phyloP scores from a whole-genome alignment of 2,113 vertebrate species.

The Chroicocephalus ridibundus region DNA sequence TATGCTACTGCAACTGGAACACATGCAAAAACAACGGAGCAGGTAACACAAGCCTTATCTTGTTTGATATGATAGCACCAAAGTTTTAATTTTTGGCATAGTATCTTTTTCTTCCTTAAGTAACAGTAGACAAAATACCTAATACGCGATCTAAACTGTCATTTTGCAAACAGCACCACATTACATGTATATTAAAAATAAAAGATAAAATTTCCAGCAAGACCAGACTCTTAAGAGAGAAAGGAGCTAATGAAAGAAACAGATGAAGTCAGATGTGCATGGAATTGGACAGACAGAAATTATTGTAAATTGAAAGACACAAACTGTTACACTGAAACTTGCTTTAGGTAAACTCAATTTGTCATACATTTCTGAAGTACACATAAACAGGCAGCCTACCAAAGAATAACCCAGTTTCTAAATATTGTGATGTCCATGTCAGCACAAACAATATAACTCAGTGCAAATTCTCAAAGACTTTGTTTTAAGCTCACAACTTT shows the following conservation, averaged over 20 bases:
- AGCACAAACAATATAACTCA: neutral
- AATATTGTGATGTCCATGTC: neutral
- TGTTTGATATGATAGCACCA: neutral
- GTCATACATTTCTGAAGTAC: neutral
- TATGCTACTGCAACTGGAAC: neutral
- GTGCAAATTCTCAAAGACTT: neutral
- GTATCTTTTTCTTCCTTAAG: neutral
- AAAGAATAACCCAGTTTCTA: neutral
- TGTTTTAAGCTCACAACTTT: neutral
- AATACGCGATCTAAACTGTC: neutral
- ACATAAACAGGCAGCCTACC: neutral
- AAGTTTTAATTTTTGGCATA: neutral
- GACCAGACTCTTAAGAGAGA: neutral
- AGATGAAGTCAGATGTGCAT: neutral
- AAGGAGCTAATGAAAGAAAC: neutral
- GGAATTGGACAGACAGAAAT: neutral
- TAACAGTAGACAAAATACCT: neutral
- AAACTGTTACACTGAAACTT: neutral
- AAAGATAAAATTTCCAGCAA: neutral
- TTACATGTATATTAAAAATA: neutral
- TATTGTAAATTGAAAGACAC: neutral
- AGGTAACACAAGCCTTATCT: slow-evolving; percentile 13
- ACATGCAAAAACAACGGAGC: neutral
- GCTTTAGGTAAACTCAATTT: neutral
- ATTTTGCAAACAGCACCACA: neutral